Conservation (phyloP, 2,113 vertebrate species). For the Neodontobutis hainanensis region DNA sequence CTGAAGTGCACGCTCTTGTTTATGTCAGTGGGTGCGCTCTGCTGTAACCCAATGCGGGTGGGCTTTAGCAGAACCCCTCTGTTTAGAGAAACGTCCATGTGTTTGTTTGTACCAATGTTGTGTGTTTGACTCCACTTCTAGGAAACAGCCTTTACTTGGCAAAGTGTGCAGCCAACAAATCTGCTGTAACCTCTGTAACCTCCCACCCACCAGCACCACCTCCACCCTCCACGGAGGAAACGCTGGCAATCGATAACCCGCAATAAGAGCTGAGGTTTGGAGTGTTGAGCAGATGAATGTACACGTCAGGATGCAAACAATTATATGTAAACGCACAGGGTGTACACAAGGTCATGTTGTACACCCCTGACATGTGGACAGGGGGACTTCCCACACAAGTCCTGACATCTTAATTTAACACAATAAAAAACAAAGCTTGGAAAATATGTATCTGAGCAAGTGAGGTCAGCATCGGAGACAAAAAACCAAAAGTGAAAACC, state of each 20-base stretch:
- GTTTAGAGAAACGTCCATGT: slow-evolving; percentile 44
- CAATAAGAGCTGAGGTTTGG: slow-evolving; percentile 51
- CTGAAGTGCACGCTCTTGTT: background rate
- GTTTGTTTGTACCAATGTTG: slow-evolving; percentile 52
- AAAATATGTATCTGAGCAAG: slow-evolving; percentile 19
- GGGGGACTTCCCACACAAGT: slow-evolving; percentile 67
- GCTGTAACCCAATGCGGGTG: slow-evolving; percentile 52
- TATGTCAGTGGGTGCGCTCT: slow-evolving; percentile 27
- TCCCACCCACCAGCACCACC: slow-evolving; percentile 50
- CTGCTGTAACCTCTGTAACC: slow-evolving; percentile 54
- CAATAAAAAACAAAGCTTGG: slow-evolving; percentile 29
- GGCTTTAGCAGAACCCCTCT: slow-evolving; percentile 35
- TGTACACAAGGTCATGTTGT: slow-evolving; percentile 37
- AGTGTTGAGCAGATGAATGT: slow-evolving; percentile 23
- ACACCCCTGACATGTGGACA: slow-evolving; percentile 31
- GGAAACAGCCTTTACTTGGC: slow-evolving; percentile 70
- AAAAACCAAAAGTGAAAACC: slow-evolving; percentile 58
- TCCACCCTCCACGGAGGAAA: slow-evolving; percentile 54
- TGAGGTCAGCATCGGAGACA: slow-evolving; percentile 67
- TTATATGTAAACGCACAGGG: slow-evolving; percentile 26
- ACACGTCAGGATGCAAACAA: slow-evolving; percentile 27
- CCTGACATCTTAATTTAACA: slow-evolving; percentile 64
- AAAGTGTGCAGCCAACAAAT: slow-evolving; percentile 48
- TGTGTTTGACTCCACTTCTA: slow-evolving; percentile 47
- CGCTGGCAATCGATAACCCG: slow-evolving; percentile 56